Percentiles rank a stretch among this genome's conserved stretches.
These are phyloP conservation scores for Monomorium pharaonis DNA, from an alignment of 1,140 invertebrate species.

Conservation along the genomic window DNA sequence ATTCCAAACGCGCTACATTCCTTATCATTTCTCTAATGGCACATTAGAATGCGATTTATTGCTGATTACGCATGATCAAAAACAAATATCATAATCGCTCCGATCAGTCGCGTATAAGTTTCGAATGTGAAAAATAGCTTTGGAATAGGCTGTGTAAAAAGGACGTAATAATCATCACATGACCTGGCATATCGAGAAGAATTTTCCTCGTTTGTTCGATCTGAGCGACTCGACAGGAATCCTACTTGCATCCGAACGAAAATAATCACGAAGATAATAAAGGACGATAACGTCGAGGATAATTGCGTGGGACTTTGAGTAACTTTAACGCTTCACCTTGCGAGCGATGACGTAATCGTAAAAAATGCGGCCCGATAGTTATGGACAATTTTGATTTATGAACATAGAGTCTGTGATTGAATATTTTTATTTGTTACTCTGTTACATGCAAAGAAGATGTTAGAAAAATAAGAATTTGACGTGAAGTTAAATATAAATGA, in stretches of 20 bases:
- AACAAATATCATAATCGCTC: background rate
- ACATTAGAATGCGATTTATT: background rate
- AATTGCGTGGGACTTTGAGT: background rate
- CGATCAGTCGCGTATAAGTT: background rate
- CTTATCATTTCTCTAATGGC: background rate
- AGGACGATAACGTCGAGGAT: background rate
- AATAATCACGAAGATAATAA: background rate
- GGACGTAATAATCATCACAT: background rate
- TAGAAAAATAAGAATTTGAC: background rate
- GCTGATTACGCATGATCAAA: background rate
- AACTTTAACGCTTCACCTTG: conserved; percentile 13
- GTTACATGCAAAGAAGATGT: background rate
- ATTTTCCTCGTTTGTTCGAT: conserved; percentile 5
- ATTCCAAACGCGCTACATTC: background rate
- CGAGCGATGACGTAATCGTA: conserved; percentile 20
- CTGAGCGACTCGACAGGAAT: background rate
- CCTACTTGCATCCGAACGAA: background rate
- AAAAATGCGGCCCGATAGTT: background rate
- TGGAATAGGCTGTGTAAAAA: background rate
- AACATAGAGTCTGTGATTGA: background rate
- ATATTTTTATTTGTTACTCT: background rate
- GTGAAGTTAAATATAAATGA: background rate
- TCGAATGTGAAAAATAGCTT: background rate
- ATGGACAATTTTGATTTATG: background rate
- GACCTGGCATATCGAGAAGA: background rate